phyloP scores from a whole-genome alignment of 1,140 invertebrate genomes.

The Maconellicoccus hirsutus region DNA sequence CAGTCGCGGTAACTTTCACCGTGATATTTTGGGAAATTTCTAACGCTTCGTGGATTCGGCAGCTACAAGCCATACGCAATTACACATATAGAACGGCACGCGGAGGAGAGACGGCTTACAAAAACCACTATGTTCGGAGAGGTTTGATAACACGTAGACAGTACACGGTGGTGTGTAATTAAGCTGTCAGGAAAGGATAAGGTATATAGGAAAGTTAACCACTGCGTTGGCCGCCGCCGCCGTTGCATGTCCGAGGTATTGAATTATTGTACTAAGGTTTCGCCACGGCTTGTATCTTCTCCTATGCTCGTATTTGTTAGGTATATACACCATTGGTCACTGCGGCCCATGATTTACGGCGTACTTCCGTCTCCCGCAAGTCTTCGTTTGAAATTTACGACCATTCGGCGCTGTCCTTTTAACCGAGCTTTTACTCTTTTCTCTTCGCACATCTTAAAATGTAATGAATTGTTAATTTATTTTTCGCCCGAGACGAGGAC shows the following conservation, averaged over 20 bases:
- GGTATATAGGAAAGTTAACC: background rate
- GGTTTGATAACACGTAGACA: slow-evolving; percentile 2
- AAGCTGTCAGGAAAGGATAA: slow-evolving; percentile 4
- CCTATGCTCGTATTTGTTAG: background rate
- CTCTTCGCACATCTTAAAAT: slow-evolving; percentile 8
- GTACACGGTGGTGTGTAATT: background rate
- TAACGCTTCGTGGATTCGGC: too few species aligned
- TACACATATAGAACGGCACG: too few species aligned
- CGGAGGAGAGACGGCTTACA: too few species aligned
- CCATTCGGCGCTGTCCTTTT: background rate
- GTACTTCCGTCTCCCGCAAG: background rate
- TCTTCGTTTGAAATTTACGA: background rate
- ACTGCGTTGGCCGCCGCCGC: too few species aligned
- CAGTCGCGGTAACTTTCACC: too few species aligned
- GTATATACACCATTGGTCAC: background rate
- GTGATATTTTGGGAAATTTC: too few species aligned
- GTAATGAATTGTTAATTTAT: slow-evolving; percentile 10
- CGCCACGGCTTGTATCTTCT: background rate
- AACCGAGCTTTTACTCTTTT: slow-evolving; percentile 8
- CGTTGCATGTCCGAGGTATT: background rate
- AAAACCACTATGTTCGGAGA: too few species aligned
- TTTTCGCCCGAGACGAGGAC: background rate
- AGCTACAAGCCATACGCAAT: too few species aligned
- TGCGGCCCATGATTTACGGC: background rate
- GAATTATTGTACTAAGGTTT: background rate